These are phyloP conservation scores for Arnoldichthys spilopterus DNA, from an alignment of 2,797 vertebrate genomes.

Conservation along the genomic window DNA sequence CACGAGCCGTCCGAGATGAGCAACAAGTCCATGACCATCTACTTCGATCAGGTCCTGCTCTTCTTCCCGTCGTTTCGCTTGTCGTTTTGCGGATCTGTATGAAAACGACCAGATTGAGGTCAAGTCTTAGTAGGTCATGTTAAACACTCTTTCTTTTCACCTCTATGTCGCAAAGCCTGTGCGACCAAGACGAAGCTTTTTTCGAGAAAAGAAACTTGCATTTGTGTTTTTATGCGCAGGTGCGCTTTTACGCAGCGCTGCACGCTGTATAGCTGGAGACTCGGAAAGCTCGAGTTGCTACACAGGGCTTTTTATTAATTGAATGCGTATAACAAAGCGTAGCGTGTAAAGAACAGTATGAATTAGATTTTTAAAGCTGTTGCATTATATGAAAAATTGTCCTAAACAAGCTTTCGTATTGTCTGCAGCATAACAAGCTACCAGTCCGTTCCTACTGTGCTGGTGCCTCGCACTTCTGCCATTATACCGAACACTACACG, in stretches of 20 bases:
- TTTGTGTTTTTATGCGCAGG: not conserved
- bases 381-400: too few species aligned
- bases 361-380: too few species aligned
- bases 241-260: constrained; percentile 2
- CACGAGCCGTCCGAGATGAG: constrained; percentile 85
- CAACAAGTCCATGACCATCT: constrained; percentile 85
- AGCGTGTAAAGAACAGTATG: too few species aligned
- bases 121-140: not conserved
- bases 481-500: too few species aligned
- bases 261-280: not conserved
- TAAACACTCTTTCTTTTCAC: not conserved
- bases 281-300: not conserved
- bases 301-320: too few species aligned
- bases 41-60: constrained; percentile 81
- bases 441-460: too few species aligned
- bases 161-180: not conserved
- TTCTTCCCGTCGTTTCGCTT: not conserved
- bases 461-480: too few species aligned
- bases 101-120: not conserved
- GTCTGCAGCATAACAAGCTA: too few species aligned
- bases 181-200: not conserved
- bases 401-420: too few species aligned
- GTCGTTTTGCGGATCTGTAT: not conserved
- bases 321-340: too few species aligned
- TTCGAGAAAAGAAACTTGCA: not conserved